phyloP scores from a whole-genome alignment of 1,140 invertebrate species.

The Drosophila biarmipes region DNA sequence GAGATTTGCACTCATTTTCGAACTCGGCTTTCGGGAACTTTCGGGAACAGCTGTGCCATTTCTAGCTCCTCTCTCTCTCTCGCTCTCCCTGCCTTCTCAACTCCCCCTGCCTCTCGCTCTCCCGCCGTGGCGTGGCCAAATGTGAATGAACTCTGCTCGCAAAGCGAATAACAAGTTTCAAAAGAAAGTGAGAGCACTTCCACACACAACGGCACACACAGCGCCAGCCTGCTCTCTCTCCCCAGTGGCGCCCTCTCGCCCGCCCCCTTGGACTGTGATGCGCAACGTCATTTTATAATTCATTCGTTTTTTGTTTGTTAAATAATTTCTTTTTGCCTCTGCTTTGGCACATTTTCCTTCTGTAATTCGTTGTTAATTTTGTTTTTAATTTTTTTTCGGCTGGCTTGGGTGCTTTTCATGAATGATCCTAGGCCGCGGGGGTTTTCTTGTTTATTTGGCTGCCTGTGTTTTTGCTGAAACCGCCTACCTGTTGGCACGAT shows the following conservation, averaged over 20 bases:
- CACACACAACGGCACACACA: conserved; percentile 30
- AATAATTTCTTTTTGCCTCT: conserved; percentile 50
- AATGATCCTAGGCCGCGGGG: conserved; percentile 44
- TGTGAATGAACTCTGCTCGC: conserved; percentile 80
- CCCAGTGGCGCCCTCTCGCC: conserved; percentile 7
- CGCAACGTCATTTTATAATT: conserved; percentile 55
- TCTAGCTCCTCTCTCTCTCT: conserved; percentile 25
- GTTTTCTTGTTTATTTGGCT: conserved; percentile 21
- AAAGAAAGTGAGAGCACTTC: conserved; percentile 83
- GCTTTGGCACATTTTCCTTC: conserved; percentile 29
- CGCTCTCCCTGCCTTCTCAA: neutral
- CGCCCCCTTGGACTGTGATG: conserved; percentile 20
- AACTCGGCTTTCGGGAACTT: conserved; percentile 49
- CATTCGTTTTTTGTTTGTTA: conserved; percentile 66
- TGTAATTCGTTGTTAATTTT: conserved; percentile 51
- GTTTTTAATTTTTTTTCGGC: conserved; percentile 39
- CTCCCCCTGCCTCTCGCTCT: conserved; percentile 16
- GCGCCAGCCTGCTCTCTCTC: conserved; percentile 23
- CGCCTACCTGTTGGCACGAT: conserved; percentile 57
- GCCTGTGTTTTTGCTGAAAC: conserved; percentile 24
- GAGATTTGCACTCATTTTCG: conserved; percentile 74
- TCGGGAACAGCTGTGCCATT: conserved; percentile 77
- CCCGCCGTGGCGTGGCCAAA: conserved; percentile 53
- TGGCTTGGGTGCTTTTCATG: conserved; percentile 21
- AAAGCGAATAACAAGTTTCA: conserved; percentile 83